Percentiles rank a stretch among this genome's conserved stretches.
Conservation (phyloP, 2,113 vertebrate species). For the Pterocles orientalis region DNA sequence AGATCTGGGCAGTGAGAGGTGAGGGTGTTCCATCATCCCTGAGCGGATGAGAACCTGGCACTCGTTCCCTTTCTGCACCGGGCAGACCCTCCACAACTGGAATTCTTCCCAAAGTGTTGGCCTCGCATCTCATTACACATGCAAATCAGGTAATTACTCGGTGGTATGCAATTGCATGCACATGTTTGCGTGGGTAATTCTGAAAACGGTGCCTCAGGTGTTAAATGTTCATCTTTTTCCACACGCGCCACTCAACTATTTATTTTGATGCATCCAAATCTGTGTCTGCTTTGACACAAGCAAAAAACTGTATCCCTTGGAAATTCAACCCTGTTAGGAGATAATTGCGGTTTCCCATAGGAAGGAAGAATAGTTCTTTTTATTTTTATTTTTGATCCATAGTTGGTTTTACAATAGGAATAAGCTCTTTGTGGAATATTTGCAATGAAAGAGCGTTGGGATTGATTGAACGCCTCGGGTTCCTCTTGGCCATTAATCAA, state of each 20-base stretch:
- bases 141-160: background rate
- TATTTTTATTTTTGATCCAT: background rate
- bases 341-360: background rate
- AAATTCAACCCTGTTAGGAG: background rate
- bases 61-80: background rate
- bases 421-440: conserved; percentile 28
- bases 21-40: background rate
- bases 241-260: background rate
- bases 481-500: conserved; percentile 60
- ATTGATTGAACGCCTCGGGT: conserved; percentile 55
- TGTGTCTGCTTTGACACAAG: rapidly evolving
- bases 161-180: background rate
- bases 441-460: conserved; percentile 41
- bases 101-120: background rate
- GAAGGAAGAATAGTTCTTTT: background rate
- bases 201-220: background rate
- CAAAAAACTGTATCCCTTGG: background rate
- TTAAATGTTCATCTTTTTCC: background rate
- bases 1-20: background rate
- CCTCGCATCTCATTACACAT: background rate
- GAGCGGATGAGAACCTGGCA: rapidly evolving
- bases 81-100: background rate
- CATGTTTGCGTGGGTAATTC: background rate
- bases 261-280: background rate
- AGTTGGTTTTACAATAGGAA: conserved; percentile 26